A percentile compares a stretch with the other conserved stretches of the same genome.
phyloP scores from a whole-genome alignment of 2,113 vertebrate genomes.

The Aptenodytes forsteri region DNA sequence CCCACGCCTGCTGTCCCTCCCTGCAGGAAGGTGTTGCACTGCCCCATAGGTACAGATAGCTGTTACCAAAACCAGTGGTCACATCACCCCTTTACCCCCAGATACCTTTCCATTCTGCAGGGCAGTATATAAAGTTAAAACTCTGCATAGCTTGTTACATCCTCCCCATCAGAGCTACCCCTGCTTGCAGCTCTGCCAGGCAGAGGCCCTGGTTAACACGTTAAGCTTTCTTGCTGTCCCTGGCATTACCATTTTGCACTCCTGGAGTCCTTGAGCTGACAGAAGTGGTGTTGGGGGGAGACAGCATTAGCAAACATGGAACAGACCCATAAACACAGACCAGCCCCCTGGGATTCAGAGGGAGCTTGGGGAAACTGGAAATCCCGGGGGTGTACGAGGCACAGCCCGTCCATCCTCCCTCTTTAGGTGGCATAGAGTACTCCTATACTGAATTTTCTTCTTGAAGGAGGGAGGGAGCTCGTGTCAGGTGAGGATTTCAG shows the following conservation, averaged over 20 bases:
- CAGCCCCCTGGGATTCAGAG: background rate
- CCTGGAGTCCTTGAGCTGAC: background rate
- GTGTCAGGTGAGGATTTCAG: conserved; percentile 32
- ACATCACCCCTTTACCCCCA: background rate
- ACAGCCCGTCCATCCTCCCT: background rate
- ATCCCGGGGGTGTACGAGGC: rapidly evolving
- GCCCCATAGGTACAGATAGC: background rate
- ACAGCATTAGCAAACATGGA: background rate
- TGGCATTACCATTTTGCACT: background rate
- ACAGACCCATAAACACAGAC: background rate
- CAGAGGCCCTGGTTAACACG: background rate
- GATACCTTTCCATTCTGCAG: background rate
- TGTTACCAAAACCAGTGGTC: background rate
- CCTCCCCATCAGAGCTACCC: background rate
- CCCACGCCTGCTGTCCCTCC: background rate
- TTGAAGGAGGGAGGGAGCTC: background rate
- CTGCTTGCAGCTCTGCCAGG: background rate
- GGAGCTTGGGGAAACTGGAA: background rate
- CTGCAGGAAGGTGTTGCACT: background rate
- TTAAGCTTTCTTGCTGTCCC: background rate
- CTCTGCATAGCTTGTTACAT: background rate
- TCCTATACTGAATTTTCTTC: background rate
- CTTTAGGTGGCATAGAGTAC: background rate
- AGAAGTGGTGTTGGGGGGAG: background rate
- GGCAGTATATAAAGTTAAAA: background rate